Conservation (phyloP, 2,888 invertebrate genomes). For the Dryadula phaetusa region DNA sequence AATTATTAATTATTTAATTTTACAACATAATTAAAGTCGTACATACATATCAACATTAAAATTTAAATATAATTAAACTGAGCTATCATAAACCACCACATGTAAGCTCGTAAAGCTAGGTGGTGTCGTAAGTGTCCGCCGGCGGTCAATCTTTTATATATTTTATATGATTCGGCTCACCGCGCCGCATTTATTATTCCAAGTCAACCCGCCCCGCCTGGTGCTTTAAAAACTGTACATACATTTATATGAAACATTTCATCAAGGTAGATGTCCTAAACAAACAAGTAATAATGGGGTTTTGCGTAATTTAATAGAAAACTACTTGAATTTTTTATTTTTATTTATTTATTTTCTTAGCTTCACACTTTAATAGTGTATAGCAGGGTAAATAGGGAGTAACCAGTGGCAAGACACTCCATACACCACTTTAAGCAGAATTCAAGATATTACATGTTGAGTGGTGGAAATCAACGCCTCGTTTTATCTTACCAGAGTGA, state of each 20-base stretch:
- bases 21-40: background rate
- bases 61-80: slow-evolving; percentile 16
- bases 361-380: too few species aligned
- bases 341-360: too few species aligned
- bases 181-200: slow-evolving; percentile 72
- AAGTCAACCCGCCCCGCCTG: slow-evolving; percentile 43
- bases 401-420: too few species aligned
- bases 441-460: too few species aligned
- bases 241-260: slow-evolving; percentile 20
- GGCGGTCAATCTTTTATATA: slow-evolving; percentile 80
- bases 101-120: slow-evolving; percentile 65
- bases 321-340: slow-evolving; percentile 2
- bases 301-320: background rate
- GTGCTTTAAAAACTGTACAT: slow-evolving; percentile 46
- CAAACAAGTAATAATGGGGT: slow-evolving; percentile 31
- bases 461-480: too few species aligned
- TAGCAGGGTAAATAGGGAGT: too few species aligned
- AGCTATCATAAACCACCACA: slow-evolving; percentile 45
- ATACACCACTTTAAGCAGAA: too few species aligned
- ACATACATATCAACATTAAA: background rate
- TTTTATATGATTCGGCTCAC: slow-evolving; percentile 74
- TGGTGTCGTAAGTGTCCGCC: slow-evolving; percentile 67
- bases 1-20: too few species aligned
- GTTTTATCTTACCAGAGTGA: too few species aligned
- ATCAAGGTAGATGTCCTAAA: slow-evolving; percentile 39